These are phyloP conservation scores for Apis florea DNA, from an alignment of 1,140 invertebrate species.

Conservation along the genomic window DNA sequence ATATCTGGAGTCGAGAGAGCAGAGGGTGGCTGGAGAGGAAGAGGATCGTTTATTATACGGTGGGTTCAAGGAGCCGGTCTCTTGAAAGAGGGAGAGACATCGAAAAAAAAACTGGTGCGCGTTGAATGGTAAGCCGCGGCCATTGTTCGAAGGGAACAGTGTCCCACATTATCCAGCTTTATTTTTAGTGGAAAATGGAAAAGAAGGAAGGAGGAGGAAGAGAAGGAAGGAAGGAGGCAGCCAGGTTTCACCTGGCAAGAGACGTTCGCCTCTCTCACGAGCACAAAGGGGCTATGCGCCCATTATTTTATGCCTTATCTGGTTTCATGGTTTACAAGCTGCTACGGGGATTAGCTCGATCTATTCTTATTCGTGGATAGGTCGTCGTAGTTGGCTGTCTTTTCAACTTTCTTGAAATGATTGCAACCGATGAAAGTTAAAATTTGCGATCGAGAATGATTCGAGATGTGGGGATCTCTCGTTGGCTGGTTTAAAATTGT, in stretches of 20 bases:
- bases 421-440: neutral
- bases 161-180: conserved; percentile 26
- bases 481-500: no score
- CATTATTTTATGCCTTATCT: conserved; percentile 21
- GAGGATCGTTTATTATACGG: neutral
- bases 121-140: conserved; percentile 13
- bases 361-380: conserved; percentile 48
- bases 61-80: neutral
- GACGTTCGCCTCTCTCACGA: neutral
- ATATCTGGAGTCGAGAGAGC: neutral
- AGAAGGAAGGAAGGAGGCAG: neutral
- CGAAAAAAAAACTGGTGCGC: conserved; percentile 25
- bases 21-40: neutral
- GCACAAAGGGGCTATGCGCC: conserved; percentile 1
- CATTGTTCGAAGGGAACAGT: conserved; percentile 19
- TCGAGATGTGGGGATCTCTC: no score
- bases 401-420: neutral
- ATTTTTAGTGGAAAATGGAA: conserved; percentile 9
- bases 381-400: conserved; percentile 36
- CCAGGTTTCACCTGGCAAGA: conserved; percentile 4
- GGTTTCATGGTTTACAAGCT: conserved; percentile 3
- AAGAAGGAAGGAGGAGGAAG: neutral
- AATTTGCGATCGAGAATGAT: neutral
- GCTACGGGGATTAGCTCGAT: conserved; percentile 5
- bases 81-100: neutral